Evolutionary conservation across 2,888 invertebrate species (phyloP).

Genomic region (Leptura quadrifasciata): DNA sequence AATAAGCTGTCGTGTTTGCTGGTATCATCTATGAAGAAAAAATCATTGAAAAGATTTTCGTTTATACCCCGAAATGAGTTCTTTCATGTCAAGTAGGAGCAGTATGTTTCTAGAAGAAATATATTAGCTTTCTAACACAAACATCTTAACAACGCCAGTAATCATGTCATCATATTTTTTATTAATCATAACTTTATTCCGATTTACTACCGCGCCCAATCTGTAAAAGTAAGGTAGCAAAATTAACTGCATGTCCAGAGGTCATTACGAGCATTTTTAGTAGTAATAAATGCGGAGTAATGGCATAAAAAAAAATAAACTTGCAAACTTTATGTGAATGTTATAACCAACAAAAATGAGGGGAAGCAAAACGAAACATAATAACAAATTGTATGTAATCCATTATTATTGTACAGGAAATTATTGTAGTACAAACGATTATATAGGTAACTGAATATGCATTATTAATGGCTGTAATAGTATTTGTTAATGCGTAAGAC

Average conservation of each 20-base stretch:
- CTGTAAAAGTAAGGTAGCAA: not conserved
- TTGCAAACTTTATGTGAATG: not conserved
- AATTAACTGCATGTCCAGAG: conserved; percentile 16
- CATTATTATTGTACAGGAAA: not conserved
- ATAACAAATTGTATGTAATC: not conserved
- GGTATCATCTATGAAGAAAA: too few species aligned
- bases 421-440: not conserved
- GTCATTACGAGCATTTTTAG: conserved; percentile 9
- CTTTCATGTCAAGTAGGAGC: too few species aligned
- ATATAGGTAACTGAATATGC: not conserved
- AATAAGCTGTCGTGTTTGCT: too few species aligned
- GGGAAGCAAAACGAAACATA: not conserved
- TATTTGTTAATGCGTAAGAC: not conserved
- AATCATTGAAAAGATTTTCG: too few species aligned
- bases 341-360: conserved; percentile 5
- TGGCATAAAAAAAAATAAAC: conserved; percentile 8
- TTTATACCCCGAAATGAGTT: too few species aligned
- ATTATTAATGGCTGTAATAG: not conserved
- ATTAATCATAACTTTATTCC: conserved; percentile 4
- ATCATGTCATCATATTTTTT: not conserved
- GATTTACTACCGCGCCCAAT: conserved; percentile 5
- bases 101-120: too few species aligned
- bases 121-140: too few species aligned
- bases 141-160: too few species aligned
- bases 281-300: conserved; percentile 11